Evolutionary conservation across 2,113 vertebrate species (phyloP), one percentile per base, ranked within the genome.

Genomic region (Ptilonorhynchus violaceus): DNA sequence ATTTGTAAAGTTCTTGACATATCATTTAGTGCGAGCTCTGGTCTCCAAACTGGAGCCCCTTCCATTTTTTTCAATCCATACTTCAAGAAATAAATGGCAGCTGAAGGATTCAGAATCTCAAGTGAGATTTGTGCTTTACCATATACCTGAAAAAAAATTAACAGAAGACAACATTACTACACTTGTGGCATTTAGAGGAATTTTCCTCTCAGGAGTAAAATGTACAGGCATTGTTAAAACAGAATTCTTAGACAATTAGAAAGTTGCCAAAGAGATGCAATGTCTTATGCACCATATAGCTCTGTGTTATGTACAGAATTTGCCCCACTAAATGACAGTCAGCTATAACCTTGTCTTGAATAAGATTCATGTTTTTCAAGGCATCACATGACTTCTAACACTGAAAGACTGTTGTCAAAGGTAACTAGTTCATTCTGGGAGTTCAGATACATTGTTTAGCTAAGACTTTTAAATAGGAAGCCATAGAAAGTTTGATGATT

Each of bases 111-210:
- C 98, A 99, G 98, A 99, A 99, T 97, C 99, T 98, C 98, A 99
- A 98, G 97, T 99, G 99, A 88, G 99, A 98, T 98, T 99, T 99
- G 98, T 99, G 99, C 97, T 99, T 99, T 90, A 99, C 99, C 99
- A 99, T 99, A 97, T 99, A 99, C 98, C 99, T 99, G 98, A 24
- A 95, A 94, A 88, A 83, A 64, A 82, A 64, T 18, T 8, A 87
- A 76, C 8, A 85, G 35, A 82, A 93, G 24, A 66, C 44, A 96
- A 46, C 7, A n/a, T 84, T 55, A 96, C 12, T n/a, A 62, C 20
- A n/a, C 12, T 70, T 56, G 18, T 27, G 28, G 35, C 28, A 88
- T 22, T 56, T 53, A 42, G 0, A 60, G 28, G 49, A 37, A 35
- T 42, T 79, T 58, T 24, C 50, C 49, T 62, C 9, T 4, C 56